Evolutionary conservation across 2,797 vertebrate genomes (phyloP), one percentile per base, ranked within the genome.

Genomic region (Accipiter fasciatus): DNA sequence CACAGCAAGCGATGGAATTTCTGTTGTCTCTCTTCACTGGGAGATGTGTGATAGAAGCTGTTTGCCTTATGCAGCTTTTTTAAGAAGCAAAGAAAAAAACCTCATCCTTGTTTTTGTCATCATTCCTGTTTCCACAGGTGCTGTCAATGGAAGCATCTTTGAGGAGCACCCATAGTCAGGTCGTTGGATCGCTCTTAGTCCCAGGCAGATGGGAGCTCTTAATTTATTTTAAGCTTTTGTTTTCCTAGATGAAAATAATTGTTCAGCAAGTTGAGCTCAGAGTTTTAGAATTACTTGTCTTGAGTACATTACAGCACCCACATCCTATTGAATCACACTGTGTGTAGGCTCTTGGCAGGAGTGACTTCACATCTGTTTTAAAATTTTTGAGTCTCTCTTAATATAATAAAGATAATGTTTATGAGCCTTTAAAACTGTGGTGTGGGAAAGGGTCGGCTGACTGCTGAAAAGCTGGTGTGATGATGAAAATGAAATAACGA

Each of bases 381-480:
- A 84, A 94, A 94, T 77, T 91, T 96, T 78, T 92, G 75, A 93
- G 81, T 96, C 94, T 94, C 87, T 89, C 83, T 89, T 77, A 89
- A 92, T 97, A 93, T 90, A 94, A 92, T 95, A 92, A 92, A 96
- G 92, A 97, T 94, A 88, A 89, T 87, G 84, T 93, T 94, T 97
- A 94, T 94, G 93, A 97, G 94, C 66, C 89, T 94, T 89, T 91
- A 84, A 95, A 92, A 81, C 91, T 92, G 80, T 86, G 81, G 91
- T 82, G 71, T 97, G 95, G 93, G 94, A 97, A 95, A 95, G 61
- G 84, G 87, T 84, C 42, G 50, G 67, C 47, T 52, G 95, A 91
- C 87, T 96, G 94, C 76, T 92, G 80, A 94, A 96, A 97, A 94
- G 64, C 81, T 75, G 54, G 44, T 77, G 46, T 64, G 89, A 79